phyloP scores from a whole-genome alignment of 1,140 invertebrate genomes.

The Myzus persicae region DNA sequence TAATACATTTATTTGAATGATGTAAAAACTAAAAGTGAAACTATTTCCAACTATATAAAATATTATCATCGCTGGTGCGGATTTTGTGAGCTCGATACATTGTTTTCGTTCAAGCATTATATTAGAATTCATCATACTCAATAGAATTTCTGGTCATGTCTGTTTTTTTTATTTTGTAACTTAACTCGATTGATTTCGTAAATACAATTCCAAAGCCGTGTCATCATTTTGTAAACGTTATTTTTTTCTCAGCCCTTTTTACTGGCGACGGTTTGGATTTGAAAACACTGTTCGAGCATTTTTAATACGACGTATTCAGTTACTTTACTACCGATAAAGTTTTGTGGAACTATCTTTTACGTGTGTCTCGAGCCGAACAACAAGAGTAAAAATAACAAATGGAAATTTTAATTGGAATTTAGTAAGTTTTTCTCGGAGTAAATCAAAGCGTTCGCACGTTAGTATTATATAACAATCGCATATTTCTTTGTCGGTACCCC shows the following conservation, averaged over 20 bases:
- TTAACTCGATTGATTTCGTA: neutral
- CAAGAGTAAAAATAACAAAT: conserved; percentile 13
- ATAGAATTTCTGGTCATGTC: neutral
- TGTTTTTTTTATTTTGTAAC: neutral
- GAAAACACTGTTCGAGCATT: neutral
- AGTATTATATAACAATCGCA: neutral
- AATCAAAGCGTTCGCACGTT: neutral
- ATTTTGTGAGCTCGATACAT: neutral
- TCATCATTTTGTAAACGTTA: neutral
- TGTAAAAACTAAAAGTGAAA: neutral
- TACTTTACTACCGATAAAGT: neutral
- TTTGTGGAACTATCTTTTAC: neutral
- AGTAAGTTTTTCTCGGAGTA: neutral
- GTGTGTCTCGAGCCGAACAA: neutral
- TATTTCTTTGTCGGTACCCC: neutral
- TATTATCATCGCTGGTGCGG: neutral
- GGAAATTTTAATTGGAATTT: conserved; percentile 43
- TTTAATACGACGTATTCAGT: neutral
- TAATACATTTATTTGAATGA: neutral
- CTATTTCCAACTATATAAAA: neutral
- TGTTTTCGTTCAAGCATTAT: neutral
- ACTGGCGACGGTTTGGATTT: neutral
- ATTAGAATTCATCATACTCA: neutral
- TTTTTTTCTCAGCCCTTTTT: neutral
- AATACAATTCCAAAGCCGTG: neutral